Evolutionary conservation across 2,113 vertebrate species (phyloP).

Genomic region (Podarcis raffonei): DNA sequence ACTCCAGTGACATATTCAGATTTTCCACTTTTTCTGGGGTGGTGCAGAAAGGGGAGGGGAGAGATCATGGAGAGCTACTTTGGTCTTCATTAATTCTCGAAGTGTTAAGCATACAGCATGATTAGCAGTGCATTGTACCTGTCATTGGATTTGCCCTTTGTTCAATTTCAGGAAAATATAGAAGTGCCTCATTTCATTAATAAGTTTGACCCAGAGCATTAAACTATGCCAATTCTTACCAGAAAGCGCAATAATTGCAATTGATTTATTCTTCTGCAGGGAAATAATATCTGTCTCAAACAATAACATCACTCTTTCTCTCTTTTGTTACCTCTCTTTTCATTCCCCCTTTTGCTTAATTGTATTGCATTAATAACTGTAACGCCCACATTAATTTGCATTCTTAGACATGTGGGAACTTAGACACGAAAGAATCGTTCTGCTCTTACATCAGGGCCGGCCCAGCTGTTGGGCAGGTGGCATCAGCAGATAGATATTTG

Average conservation of each 20-base stretch:
- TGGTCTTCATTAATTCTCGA: constrained; percentile 68
- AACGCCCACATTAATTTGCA: not conserved
- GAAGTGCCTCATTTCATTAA: constrained; percentile 53
- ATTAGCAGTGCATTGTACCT: constrained; percentile 56
- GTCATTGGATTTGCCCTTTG: constrained; percentile 55
- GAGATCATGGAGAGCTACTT: constrained; percentile 46
- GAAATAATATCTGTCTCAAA: constrained; percentile 68
- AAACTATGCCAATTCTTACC: constrained; percentile 59
- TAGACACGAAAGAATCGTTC: not conserved
- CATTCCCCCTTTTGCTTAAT: not conserved
- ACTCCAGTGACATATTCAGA: not conserved
- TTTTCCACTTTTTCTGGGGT: no score
- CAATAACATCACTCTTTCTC: constrained; percentile 7
- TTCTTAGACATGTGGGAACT: not conserved
- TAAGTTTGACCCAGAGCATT: constrained; percentile 43
- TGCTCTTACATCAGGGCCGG: not conserved
- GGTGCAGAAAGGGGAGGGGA: not conserved
- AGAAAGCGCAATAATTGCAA: constrained; percentile 65
- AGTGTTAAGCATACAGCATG: constrained; percentile 4
- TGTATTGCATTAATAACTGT: not conserved
- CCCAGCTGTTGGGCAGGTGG: no score
- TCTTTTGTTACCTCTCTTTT: not conserved
- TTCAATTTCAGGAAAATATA: constrained; percentile 48
- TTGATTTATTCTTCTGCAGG: constrained; percentile 67
- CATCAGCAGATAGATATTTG: no score